Conservation (phyloP, 1,140 invertebrate species). For the Tetragonula clypearis region DNA sequence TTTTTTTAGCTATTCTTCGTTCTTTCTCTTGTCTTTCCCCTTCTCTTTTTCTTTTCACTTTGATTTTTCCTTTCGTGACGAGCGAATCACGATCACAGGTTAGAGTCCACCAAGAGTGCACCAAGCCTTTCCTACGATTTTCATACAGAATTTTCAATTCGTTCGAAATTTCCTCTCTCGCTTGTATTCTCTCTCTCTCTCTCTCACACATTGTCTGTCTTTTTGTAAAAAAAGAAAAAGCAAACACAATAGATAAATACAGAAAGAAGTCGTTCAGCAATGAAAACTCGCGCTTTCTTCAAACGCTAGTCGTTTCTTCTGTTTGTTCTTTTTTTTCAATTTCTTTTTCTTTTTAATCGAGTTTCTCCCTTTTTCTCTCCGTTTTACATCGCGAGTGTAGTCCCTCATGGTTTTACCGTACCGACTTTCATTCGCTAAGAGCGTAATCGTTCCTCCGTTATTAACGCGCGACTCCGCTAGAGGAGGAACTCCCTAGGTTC, state of each 20-base stretch:
- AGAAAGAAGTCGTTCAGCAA: neutral
- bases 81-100: too few species aligned
- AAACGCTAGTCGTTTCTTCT: conserved; percentile 42
- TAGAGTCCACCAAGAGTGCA: neutral
- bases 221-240: too few species aligned
- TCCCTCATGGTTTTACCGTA: neutral
- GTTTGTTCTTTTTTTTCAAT: neutral
- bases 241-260: too few species aligned
- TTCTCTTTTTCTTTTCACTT: neutral
- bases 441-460: conserved; percentile 14
- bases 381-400: neutral
- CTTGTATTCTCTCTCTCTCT: neutral
- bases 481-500: neutral
- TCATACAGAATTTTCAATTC: neutral
- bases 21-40: conserved; percentile 14
- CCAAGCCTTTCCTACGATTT: neutral
- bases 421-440: neutral
- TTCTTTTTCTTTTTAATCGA: neutral
- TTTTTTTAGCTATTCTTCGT: conserved; percentile 45
- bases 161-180: neutral
- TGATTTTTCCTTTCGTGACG: neutral
- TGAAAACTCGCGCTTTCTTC: neutral
- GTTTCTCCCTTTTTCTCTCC: neutral
- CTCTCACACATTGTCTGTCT: too few species aligned
- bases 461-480: conserved; percentile 1